Base-by-base conservation (phyloP, 2,888 invertebrate genomes). In the Chrysotoxum bicinctum region DNA sequence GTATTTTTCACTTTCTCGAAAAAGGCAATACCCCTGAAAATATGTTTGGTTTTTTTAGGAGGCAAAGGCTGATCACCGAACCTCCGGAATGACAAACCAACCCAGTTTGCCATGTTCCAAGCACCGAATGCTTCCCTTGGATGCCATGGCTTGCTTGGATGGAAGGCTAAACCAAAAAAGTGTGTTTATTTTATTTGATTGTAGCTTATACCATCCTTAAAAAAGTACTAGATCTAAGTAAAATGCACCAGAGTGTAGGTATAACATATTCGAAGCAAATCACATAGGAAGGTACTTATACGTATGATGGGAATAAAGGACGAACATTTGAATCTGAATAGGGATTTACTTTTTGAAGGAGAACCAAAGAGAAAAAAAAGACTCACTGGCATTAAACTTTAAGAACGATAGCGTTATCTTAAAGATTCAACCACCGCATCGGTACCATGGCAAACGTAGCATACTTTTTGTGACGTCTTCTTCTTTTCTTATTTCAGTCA, bases 371-470 rank as follows among this genome's bases (percentile, higher is more conserved):
- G 14, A 58, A 60, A 50, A 26, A 14, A 37, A 19, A 10, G 80
- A 85, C 80, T 85, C 77, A 80, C 77, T 56, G 66, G 66, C 58
- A 75, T 84, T 75, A 66, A 35, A 85, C 80, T 66, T 76, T 62
- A 70, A 75, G 62, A 62, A 78, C 48, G 35, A 45, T 64, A 45
- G 40, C 37, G 69, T 78, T 83, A 83, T 83, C 78, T 78, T 83
- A 62, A 74, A 77, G 69, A 83, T 48, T 58, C 73, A 78, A 37
- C 69, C 69, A 54, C 37, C 82, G 19, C 43, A 75, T 5, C 40
- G 62, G 26, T 43, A 26, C 23, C 32, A 26, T 66, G 40, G 16
- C 23, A 35, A 14, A 23, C 8, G 43, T 45, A 10, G 14, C 23
- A 19, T 35, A 3, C 7, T 19, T 23, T 48, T 66, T 37, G 64